Percentiles rank a stretch among this genome's conserved stretches.
Evolutionary conservation across 2,888 invertebrate genomes (phyloP).

Genomic region (Hirudinaria manillensis): DNA sequence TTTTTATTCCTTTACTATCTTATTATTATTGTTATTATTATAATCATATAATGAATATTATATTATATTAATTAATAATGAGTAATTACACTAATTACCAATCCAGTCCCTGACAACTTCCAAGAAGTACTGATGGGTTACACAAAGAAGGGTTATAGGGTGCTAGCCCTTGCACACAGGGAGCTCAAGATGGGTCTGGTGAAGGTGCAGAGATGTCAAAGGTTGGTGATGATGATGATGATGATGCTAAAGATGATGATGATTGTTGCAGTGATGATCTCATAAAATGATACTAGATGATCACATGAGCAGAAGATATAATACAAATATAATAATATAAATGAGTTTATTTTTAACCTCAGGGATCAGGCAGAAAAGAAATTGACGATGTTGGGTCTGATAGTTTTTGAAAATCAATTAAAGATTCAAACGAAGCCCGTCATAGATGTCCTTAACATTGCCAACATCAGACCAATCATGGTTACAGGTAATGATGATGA

Average conservation of each 20-base stretch:
- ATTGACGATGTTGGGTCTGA: conserved; percentile 64
- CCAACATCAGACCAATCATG: conserved; percentile 82
- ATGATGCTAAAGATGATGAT: not conserved
- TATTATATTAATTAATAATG: too few relatives aligned
- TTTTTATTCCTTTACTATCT: not conserved
- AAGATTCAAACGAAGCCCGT: conserved; percentile 80
- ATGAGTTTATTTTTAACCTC: conserved; percentile 6
- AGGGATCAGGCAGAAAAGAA: conserved; percentile 65
- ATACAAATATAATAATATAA: too few relatives aligned
- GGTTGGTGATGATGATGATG: conserved; percentile 41
- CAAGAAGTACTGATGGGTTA: conserved; percentile 55
- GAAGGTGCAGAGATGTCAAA: conserved; percentile 50
- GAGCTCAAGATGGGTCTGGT: conserved; percentile 53
- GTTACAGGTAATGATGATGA: conserved; percentile 68
- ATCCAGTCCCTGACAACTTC: conserved; percentile 57
- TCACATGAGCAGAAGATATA: too few relatives aligned
- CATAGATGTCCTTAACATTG: conserved; percentile 69
- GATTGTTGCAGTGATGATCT: not conserved
- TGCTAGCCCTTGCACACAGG: conserved; percentile 58
- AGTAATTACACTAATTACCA: not conserved
- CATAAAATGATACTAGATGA: not conserved
- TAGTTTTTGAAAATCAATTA: conserved; percentile 87
- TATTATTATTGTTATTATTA: too few relatives aligned
- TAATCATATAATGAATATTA: too few relatives aligned
- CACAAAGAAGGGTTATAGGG: conserved; percentile 58